Evolutionary conservation across 2,113 vertebrate species (phyloP).

Genomic region (Pygoscelis antarcticus): DNA sequence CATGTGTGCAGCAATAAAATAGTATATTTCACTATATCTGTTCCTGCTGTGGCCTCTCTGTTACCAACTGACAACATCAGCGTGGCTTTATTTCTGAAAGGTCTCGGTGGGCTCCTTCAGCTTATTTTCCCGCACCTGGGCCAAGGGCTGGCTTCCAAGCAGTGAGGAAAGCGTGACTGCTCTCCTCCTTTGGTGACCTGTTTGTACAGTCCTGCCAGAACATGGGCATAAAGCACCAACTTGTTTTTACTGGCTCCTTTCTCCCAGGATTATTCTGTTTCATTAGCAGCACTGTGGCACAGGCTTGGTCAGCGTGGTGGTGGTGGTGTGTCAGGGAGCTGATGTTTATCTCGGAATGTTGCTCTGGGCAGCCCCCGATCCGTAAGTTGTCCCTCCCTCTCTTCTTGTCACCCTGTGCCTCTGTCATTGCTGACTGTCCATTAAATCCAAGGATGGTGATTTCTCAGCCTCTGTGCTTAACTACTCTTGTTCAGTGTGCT

Average conservation of each 20-base stretch:
- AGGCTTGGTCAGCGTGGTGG: not conserved
- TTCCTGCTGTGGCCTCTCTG: not conserved
- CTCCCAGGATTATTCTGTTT: not conserved
- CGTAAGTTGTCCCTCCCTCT: not conserved
- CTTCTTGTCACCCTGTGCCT: not conserved
- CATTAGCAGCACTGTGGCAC: not conserved
- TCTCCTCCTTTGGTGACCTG: not conserved
- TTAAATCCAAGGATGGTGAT: not conserved
- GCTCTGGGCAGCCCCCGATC: not conserved
- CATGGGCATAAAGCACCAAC: not conserved
- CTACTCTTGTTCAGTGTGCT: not conserved
- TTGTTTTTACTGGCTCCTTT: not conserved
- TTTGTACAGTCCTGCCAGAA: not conserved
- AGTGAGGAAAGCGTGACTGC: not conserved
- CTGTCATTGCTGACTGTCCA: not conserved
- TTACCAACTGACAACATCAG: not conserved
- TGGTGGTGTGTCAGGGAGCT: not conserved
- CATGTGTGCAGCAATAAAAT: conserved; percentile 74
- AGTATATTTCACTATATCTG: conserved; percentile 54
- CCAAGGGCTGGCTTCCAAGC: not conserved
- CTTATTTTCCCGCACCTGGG: not conserved
- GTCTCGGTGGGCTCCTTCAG: not conserved
- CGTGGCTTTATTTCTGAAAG: not conserved
- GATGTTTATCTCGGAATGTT: accelerated
- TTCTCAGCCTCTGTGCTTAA: not conserved